Conservation (phyloP, 2,888 invertebrate genomes). For the Tipula helvola region DNA sequence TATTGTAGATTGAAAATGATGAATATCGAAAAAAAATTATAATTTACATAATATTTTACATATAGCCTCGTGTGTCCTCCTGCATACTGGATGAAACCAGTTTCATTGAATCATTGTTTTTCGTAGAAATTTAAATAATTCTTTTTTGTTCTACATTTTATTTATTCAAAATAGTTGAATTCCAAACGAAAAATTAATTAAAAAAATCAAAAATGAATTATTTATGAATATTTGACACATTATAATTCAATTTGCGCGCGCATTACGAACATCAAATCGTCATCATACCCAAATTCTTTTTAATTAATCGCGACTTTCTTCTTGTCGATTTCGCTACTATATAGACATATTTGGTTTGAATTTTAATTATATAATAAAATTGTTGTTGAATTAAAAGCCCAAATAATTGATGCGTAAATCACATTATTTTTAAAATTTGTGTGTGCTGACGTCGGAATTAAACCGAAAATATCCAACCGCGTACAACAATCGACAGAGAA, state of each 20-base stretch:
- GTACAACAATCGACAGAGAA: neutral
- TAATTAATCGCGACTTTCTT: neutral
- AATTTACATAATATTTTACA: neutral
- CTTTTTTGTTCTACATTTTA: neutral
- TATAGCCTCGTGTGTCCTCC: neutral
- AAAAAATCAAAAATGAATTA: neutral
- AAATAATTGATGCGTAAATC: neutral
- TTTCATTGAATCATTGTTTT: neutral
- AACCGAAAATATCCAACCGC: neutral
- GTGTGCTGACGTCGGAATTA: neutral
- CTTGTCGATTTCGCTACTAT: neutral
- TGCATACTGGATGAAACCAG: neutral
- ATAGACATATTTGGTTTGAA: neutral
- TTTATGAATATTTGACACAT: neutral
- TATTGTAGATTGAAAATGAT: neutral
- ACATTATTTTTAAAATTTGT: neutral
- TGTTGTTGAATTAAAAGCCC: neutral
- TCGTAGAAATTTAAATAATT: neutral
- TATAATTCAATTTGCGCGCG: neutral
- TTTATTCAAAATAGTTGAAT: neutral
- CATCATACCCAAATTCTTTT: neutral
- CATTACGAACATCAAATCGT: neutral
- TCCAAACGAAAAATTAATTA: neutral
- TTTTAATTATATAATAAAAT: neutral
- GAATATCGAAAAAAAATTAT: neutral